Evolutionary conservation across 2,113 vertebrate species (phyloP).

Genomic region (Pachycephala philippinensis): DNA sequence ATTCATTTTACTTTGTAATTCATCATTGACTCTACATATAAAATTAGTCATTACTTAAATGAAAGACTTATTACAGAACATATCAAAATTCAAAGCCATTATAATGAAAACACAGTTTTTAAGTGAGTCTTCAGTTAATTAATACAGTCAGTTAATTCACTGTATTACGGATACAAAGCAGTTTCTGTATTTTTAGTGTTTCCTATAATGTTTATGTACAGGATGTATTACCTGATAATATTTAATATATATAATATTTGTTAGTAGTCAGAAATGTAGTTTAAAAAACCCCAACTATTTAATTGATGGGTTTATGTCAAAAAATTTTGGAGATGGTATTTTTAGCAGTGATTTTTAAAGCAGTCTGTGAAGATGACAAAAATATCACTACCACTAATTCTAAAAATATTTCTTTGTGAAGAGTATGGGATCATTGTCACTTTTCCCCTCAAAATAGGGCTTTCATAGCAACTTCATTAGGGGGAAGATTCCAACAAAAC

Average conservation of each 20-base stretch:
- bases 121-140: background rate
- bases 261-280: background rate
- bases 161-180: background rate
- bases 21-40: background rate
- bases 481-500: background rate
- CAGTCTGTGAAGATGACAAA: background rate
- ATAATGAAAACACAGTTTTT: background rate
- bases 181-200: background rate
- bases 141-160: background rate
- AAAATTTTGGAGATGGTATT: background rate
- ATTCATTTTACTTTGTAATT: conserved; percentile 43
- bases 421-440: background rate
- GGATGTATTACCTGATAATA: background rate
- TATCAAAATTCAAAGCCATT: conserved; percentile 12
- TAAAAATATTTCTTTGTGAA: background rate
- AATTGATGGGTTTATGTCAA: background rate
- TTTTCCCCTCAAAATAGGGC: background rate
- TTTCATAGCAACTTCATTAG: background rate
- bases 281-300: background rate
- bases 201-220: background rate
- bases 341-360: background rate
- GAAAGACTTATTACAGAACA: background rate
- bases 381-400: background rate
- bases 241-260: background rate
- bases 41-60: conserved; percentile 10